Evolutionary conservation across 2,113 vertebrate genomes (phyloP).

Genomic region (Aldabrachelys gigantea): DNA sequence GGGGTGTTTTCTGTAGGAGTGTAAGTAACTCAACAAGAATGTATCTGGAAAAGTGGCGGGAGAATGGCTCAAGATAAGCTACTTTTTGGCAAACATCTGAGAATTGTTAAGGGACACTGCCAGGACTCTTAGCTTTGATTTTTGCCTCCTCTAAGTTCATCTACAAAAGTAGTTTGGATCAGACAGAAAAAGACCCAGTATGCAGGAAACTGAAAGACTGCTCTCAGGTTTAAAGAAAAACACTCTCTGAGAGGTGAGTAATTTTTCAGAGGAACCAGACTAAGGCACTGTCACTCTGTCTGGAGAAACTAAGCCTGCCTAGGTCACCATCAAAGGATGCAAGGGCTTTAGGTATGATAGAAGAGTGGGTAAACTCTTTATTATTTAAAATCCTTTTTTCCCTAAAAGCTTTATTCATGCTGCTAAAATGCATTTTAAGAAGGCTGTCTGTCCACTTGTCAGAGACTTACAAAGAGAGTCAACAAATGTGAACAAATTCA

Average conservation of each 20-base stretch:
- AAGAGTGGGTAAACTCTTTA: not conserved
- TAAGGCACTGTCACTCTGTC: accelerated
- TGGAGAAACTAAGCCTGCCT: not conserved
- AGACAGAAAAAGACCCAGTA: not conserved
- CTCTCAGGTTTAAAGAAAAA: not conserved
- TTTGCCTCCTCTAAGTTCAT: not conserved
- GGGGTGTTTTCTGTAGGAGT: not conserved
- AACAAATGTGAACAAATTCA: not conserved
- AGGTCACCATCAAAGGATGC: not conserved
- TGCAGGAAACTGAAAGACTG: not conserved
- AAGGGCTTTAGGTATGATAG: not conserved
- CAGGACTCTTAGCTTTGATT: not conserved
- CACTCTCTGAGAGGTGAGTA: not conserved
- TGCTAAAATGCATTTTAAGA: not conserved
- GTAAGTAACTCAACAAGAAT: not conserved
- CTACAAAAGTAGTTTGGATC: not conserved
- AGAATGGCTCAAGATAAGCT: not conserved
- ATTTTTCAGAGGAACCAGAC: not conserved
- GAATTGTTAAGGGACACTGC: constrained; percentile 18
- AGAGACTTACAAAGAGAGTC: not conserved
- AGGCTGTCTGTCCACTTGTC: not conserved
- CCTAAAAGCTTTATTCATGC: not conserved
- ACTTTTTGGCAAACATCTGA: not conserved
- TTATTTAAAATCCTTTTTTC: not conserved
- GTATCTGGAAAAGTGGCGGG: not conserved